Evolutionary conservation across 2,888 invertebrate genomes (phyloP).

Genomic region (Drosophila ochracea): DNA sequence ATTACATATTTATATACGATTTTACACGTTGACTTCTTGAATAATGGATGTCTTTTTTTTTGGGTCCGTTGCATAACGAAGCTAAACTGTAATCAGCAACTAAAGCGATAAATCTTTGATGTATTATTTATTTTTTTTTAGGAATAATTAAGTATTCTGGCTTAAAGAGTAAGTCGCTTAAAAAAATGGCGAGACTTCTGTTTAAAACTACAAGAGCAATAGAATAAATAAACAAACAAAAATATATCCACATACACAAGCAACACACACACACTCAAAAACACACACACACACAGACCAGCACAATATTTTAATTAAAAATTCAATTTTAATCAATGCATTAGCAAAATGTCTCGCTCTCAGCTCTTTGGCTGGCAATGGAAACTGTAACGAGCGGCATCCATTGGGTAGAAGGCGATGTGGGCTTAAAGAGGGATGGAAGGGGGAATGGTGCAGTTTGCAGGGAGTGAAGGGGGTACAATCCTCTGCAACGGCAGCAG

Average conservation of each 20-base stretch:
- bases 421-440: neutral
- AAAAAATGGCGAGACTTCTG: constrained; percentile 2
- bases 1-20: neutral
- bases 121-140: neutral
- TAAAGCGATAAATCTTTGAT: neutral
- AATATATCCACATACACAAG: constrained; percentile 15
- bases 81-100: neutral
- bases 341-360: constrained; percentile 83
- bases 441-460: neutral
- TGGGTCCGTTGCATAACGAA: neutral
- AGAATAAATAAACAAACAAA: constrained; percentile 45
- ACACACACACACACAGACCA: constrained; percentile 25
- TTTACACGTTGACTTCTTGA: neutral
- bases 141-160: neutral
- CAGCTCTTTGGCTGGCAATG: constrained; percentile 49
- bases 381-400: constrained; percentile 56
- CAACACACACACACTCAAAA: neutral
- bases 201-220: constrained; percentile 18
- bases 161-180: constrained; percentile 8
- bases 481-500: constrained; percentile 44
- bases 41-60: neutral
- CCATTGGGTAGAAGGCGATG: constrained; percentile 18
- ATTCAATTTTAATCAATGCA: constrained; percentile 85
- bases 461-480: constrained; percentile 8
- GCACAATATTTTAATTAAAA: constrained; percentile 84